phyloP scores from a whole-genome alignment of 2,888 invertebrate species.

The Zonitis immaculata region DNA sequence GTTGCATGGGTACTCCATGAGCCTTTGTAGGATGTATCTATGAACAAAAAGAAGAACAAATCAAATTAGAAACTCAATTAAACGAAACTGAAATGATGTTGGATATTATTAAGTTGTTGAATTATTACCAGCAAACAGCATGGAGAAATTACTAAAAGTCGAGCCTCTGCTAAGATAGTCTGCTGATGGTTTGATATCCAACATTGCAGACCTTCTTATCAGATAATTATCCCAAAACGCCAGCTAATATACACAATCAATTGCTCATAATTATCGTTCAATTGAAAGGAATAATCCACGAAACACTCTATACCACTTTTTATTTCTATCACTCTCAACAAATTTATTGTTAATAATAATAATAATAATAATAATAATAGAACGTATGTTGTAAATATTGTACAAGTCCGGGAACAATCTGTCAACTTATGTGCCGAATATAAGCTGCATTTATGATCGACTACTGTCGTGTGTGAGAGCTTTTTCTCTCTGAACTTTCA shows the following conservation, averaged over 20 bases:
- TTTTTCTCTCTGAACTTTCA: constrained; percentile 41
- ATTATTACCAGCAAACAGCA: constrained; percentile 94
- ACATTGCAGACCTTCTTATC: constrained; percentile 54
- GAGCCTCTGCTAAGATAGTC: constrained; percentile 89
- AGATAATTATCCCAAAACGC: not conserved
- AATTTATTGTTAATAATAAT: too few species aligned
- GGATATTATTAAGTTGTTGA: too few species aligned
- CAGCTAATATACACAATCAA: too few species aligned
- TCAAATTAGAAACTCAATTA: too few species aligned
- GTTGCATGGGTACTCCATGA: constrained; percentile 77
- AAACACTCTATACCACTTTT: too few species aligned
- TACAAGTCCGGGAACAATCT: constrained; percentile 31
- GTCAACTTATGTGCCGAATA: constrained; percentile 38
- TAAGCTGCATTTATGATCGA: constrained; percentile 46
- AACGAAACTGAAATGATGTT: too few species aligned
- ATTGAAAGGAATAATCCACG: too few species aligned
- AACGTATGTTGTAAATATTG: constrained; percentile 26
- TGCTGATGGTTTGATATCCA: constrained; percentile 88
- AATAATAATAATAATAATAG: too few species aligned
- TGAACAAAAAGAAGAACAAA: constrained; percentile 37
- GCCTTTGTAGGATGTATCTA: constrained; percentile 85
- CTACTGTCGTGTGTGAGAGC: constrained; percentile 40
- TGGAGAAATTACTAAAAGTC: constrained; percentile 91
- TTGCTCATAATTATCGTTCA: too few species aligned
- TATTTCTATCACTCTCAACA: too few species aligned